Base-by-base conservation (phyloP, 2,888 invertebrate genomes). In the Oasisia sp. region DNA sequence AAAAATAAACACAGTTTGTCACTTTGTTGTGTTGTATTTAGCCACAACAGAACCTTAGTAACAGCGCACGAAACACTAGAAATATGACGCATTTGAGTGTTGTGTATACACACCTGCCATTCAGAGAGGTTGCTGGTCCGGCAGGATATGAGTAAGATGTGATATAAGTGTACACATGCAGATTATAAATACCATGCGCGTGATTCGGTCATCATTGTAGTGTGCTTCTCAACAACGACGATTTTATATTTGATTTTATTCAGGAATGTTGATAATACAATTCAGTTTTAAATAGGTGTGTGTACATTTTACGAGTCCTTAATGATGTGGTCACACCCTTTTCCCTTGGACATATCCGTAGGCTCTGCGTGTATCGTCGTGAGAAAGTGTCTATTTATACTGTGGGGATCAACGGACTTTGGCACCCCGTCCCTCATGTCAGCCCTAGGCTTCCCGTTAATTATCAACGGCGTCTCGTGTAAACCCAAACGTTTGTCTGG, bases 231-330 rank as follows among this genome's bases (percentile, higher is more conserved):
- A 74, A 7, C n/a, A 74, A 74, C 74, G 74, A 27, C 27, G 74
- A 74, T 74, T 74, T 74, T 19, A 74, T 27, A 74, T 74, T 74
- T 74, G 74, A 74, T 74, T 74, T 74, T 74, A 74, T 74, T 74
- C 74, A 19, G 74, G 27, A 74, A 74, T 74, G 74, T 74, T 74
- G 27, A 74, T 27, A n/a, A 74, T 19, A 27, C n/a, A 74, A 74
- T 74, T 74, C 74, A 74, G 27, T 74, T 74, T 74, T 74, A n/a
- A 74, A 74, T n/a, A 74, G 7, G 19, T 74, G 74, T 74, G 74
- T 27, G n/a, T 74, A 74, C 74, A 74, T 7, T 74, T 74, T 74
- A 74, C 27, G 74, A 74, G 74, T 74, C 14, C 74, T 74, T 27
- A 27, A 74, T 74, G 74, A 74, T 27, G 27, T n/a, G 27, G 27